These are phyloP conservation scores for Grantiella picta DNA, from an alignment of 2,113 vertebrate species.

Conservation along the genomic window DNA sequence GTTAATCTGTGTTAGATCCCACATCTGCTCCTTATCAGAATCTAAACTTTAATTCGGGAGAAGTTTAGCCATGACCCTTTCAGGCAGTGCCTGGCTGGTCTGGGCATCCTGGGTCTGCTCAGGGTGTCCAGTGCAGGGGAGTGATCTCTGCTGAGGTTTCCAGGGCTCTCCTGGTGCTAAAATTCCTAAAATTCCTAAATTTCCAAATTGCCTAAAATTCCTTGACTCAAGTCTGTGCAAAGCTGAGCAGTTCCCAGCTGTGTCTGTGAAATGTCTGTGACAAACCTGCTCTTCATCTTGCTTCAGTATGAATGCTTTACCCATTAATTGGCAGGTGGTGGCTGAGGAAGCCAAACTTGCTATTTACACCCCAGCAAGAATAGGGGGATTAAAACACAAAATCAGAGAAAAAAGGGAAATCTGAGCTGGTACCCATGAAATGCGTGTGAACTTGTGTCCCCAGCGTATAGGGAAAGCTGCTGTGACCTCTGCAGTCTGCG, in stretches of 20 bases:
- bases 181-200: too few species aligned
- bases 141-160: not conserved
- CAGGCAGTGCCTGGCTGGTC: not conserved
- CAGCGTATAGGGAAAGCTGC: not conserved
- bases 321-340: not conserved
- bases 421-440: not conserved
- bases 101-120: not conserved
- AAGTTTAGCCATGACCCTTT: not conserved
- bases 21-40: not conserved
- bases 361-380: not conserved
- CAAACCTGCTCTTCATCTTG: not conserved
- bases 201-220: not conserved
- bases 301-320: not conserved
- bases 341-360: not conserved
- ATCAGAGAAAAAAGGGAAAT: not conserved
- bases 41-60: not conserved
- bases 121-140: not conserved
- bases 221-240: not conserved
- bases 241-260: not conserved
- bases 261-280: not conserved
- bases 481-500: not conserved
- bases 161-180: not conserved
- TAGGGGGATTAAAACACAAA: not conserved
- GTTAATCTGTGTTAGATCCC: not conserved
- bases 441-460: not conserved